Percentiles rank a stretch among this genome's conserved stretches.
phyloP scores from a whole-genome alignment of 2,797 vertebrate species.

The Florisuga fusca region DNA sequence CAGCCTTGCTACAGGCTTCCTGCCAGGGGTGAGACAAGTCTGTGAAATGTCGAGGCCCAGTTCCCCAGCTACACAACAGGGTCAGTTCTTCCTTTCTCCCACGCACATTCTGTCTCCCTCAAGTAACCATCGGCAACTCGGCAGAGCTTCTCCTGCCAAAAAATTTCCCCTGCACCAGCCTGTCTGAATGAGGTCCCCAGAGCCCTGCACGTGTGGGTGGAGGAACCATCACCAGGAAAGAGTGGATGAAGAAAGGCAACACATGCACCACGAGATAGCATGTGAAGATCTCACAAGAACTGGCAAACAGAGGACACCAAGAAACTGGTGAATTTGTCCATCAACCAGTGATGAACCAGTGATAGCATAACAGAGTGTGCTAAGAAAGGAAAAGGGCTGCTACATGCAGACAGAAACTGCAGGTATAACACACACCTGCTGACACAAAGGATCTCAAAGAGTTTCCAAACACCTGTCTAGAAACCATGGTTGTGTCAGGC shows the following conservation, averaged over 20 bases:
- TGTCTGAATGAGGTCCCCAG: not conserved
- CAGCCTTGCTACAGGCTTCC: not conserved
- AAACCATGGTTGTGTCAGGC: not conserved
- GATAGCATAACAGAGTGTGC: rapidly evolving
- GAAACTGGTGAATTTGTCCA: not conserved
- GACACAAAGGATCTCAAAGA: not conserved
- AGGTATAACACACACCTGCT: not conserved
- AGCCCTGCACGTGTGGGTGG: too few species aligned
- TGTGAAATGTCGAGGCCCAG: not conserved
- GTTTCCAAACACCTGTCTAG: not conserved
- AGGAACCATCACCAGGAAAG: not conserved
- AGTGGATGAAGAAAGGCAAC: not conserved
- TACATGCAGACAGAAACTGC: not conserved
- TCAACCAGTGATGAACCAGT: not conserved
- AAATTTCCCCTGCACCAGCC: not conserved
- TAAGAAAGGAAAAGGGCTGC: not conserved
- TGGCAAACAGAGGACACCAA: not conserved
- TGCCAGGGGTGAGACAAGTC: not conserved
- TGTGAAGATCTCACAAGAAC: not conserved
- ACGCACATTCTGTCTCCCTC: not conserved
- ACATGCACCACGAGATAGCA: rapidly evolving
- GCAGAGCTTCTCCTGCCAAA: not conserved
- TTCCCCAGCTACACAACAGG: not conserved
- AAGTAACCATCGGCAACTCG: not conserved
- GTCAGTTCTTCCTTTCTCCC: not conserved